Evolutionary conservation across 2,888 invertebrate species (phyloP).

Genomic region (Chalcis sispes): DNA sequence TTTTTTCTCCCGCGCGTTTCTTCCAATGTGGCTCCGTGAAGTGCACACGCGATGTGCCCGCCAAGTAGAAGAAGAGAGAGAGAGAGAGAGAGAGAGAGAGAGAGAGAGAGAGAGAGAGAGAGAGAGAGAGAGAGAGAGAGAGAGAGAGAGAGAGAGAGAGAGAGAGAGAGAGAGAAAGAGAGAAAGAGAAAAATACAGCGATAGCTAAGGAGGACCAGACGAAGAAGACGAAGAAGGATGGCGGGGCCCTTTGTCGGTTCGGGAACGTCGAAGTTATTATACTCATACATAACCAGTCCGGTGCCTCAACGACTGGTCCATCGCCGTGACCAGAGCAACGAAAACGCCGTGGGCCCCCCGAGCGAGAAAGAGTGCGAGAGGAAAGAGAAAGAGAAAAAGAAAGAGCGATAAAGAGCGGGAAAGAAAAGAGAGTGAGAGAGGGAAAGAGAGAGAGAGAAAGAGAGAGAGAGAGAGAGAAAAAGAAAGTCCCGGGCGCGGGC

Average conservation of each 20-base stretch:
- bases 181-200: neutral
- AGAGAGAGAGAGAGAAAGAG: no score
- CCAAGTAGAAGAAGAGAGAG: neutral
- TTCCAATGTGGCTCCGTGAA: neutral
- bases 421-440: slow-evolving; percentile 21
- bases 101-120: neutral
- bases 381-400: neutral
- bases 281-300: slow-evolving; percentile 53
- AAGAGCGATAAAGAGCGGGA: slow-evolving; percentile 17
- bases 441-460: neutral
- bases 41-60: neutral
- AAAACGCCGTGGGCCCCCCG: slow-evolving; percentile 10
- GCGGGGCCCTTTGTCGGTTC: neutral
- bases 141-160: neutral
- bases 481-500: neutral
- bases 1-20: slow-evolving; percentile 17
- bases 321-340: slow-evolving; percentile 2
- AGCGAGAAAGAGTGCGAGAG: slow-evolving; percentile 39
- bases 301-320: slow-evolving; percentile 35
- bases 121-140: neutral
- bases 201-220: no score
- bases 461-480: no score
- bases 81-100: no score
- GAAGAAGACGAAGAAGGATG: neutral
- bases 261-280: slow-evolving; percentile 13